Percentiles rank a stretch among this genome's conserved stretches.
These are phyloP conservation scores for Acyrthosiphon pisum DNA, from an alignment of 1,140 invertebrate species.

Conservation along the genomic window DNA sequence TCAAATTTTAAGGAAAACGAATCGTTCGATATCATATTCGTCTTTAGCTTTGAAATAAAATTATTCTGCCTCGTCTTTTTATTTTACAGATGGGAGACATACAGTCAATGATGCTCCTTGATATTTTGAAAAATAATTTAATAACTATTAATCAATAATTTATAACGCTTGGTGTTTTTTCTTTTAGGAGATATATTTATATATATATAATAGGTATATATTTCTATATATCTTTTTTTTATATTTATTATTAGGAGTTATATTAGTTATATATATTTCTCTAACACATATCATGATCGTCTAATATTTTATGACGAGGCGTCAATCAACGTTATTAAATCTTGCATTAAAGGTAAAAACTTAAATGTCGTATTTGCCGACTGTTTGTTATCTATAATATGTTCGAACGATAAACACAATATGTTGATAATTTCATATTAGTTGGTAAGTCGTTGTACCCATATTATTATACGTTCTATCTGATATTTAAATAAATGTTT, in stretches of 20 bases:
- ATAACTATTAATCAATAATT: too few species aligned
- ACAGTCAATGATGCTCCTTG: neutral
- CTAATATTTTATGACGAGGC: too few species aligned
- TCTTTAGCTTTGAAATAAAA: neutral
- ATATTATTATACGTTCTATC: neutral
- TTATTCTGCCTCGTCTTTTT: neutral
- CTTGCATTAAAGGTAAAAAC: neutral
- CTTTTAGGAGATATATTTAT: too few species aligned
- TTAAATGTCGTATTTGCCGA: neutral
- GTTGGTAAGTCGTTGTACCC: neutral
- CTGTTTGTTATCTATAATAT: too few species aligned
- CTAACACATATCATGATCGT: too few species aligned
- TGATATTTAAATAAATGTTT: neutral
- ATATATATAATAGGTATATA: too few species aligned
- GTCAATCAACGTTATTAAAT: too few species aligned
- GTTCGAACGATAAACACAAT: neutral
- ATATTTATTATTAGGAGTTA: too few species aligned
- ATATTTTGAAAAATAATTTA: neutral
- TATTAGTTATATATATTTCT: too few species aligned
- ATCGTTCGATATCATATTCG: neutral
- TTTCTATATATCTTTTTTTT: too few species aligned
- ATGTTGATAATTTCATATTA: neutral
- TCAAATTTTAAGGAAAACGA: neutral
- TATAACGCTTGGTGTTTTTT: too few species aligned
- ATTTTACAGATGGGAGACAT: too few species aligned